Percentiles rank a stretch among this genome's conserved stretches.
phyloP scores from a whole-genome alignment of 2,797 vertebrate genomes.

The Coracias cyanogaster region DNA sequence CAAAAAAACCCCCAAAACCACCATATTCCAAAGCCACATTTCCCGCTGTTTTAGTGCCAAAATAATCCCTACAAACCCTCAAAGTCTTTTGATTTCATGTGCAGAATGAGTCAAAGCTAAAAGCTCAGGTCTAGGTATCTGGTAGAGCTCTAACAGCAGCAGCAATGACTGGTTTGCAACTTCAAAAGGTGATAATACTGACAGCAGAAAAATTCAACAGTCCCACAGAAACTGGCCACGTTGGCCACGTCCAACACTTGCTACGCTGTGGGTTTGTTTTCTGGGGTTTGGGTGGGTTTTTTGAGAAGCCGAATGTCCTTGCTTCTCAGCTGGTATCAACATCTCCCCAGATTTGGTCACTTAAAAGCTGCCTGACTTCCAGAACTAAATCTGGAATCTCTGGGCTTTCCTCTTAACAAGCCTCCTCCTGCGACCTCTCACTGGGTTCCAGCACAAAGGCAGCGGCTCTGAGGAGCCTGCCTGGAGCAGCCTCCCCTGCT shows the following conservation, averaged over 20 bases:
- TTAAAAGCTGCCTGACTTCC: neutral
- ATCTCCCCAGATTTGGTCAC: neutral
- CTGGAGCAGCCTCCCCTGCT: accelerated
- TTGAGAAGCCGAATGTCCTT: neutral
- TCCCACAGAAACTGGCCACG: accelerated
- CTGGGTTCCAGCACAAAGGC: neutral
- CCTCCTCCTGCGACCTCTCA: neutral
- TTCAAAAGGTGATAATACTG: accelerated
- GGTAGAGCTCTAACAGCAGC: neutral
- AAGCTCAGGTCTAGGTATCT: accelerated
- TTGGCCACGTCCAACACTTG: accelerated
- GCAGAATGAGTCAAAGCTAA: neutral
- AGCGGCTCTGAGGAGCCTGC: neutral
- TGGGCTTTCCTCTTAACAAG: neutral
- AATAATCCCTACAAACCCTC: neutral
- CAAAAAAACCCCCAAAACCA: neutral
- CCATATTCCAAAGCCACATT: neutral
- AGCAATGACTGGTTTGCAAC: neutral
- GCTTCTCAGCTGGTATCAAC: neutral
- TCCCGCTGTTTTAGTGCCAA: neutral
- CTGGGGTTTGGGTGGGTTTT: neutral
- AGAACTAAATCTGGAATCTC: neutral
- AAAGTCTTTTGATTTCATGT: neutral
- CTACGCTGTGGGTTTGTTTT: accelerated
- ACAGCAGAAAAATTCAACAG: neutral